Evolutionary conservation across 2,888 invertebrate species (phyloP), one percentile per base, ranked within the genome.

Genomic region (Tachina lurida): DNA sequence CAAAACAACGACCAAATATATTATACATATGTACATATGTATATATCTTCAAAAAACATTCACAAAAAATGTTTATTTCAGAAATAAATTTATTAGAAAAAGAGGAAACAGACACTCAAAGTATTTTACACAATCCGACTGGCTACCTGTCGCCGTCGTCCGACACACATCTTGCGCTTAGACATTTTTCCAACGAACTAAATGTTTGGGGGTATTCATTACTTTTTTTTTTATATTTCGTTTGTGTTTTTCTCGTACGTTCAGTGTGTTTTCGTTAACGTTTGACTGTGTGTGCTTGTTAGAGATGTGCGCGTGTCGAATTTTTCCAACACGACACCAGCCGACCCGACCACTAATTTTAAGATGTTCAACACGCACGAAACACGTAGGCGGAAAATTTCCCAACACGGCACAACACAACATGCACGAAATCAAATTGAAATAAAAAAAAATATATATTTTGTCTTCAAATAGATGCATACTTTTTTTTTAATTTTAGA

Each of bases 111-210:
- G 62, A 77, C 58, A 65, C 47, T 54, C 54, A 58, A 52, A 43
- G 43, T 63, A 79, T 74, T 62, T 60, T 52, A 74, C 82, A 65
- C 71, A 45, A 86, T 75, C 39, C 54, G 65, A 10, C 54, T 41
- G 54, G 12, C 52, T 52, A 45, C 22, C 12, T 56, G 49, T 12
- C 54, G 62, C 10, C 56, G 62, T 58, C 45, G 68, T 84, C 84
- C 84, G 86, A 43, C 70, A 62, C 70, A 75, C 79, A 79, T 67
- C 52, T n/a, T 83, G 70, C 79, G 80, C 80, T 83, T 84, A 84
- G 76, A 86, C 84, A 86, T 83, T 77, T 84, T 86, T 86, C 52
- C 31, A 84, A 77, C 84, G 68, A 84, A 86, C 86, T 86, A 74
- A 86, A 80, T 78, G 83, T 84, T 78, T 73, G 77, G 71, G 70